These are phyloP conservation scores for Anguilla obscura DNA, from an alignment of 2,797 vertebrate species.

Conservation along the genomic window DNA sequence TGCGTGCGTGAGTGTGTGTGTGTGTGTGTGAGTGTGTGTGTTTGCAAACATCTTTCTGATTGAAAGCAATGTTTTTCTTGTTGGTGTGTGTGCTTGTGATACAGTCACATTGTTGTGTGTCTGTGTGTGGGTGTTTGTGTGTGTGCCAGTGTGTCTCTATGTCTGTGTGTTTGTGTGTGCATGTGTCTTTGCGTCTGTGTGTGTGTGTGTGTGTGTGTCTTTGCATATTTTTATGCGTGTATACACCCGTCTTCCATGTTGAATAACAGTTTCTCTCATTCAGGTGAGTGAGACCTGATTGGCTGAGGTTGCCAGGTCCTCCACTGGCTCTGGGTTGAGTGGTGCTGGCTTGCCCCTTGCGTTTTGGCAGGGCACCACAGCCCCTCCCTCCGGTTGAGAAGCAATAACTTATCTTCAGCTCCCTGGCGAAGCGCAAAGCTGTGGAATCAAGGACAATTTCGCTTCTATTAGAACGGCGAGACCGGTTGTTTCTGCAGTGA, in stretches of 20 bases:
- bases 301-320: not conserved
- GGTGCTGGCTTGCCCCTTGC: not conserved
- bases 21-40: not conserved
- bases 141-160: not conserved
- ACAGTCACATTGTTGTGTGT: not conserved
- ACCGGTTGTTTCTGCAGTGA: slow-evolving; percentile 41
- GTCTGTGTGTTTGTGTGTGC: too few relatives aligned
- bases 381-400: slow-evolving; percentile 35
- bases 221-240: too few relatives aligned
- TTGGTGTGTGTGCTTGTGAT: too few relatives aligned
- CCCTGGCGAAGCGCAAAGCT: slow-evolving; percentile 37
- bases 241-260: not conserved
- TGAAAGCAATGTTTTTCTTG: too few relatives aligned
- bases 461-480: slow-evolving; percentile 43
- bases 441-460: slow-evolving; percentile 47
- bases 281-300: not conserved
- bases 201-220: not conserved
- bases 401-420: slow-evolving; percentile 46
- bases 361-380: not conserved
- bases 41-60: too few relatives aligned
- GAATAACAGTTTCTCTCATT: not conserved
- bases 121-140: not conserved
- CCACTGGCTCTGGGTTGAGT: not conserved
- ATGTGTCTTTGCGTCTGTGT: too few relatives aligned
- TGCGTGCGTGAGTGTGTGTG: not conserved